A percentile compares a stretch with the other conserved stretches of the same genome.
Conservation (phyloP, 2,113 vertebrate species). For the Recurvirostra avosetta region DNA sequence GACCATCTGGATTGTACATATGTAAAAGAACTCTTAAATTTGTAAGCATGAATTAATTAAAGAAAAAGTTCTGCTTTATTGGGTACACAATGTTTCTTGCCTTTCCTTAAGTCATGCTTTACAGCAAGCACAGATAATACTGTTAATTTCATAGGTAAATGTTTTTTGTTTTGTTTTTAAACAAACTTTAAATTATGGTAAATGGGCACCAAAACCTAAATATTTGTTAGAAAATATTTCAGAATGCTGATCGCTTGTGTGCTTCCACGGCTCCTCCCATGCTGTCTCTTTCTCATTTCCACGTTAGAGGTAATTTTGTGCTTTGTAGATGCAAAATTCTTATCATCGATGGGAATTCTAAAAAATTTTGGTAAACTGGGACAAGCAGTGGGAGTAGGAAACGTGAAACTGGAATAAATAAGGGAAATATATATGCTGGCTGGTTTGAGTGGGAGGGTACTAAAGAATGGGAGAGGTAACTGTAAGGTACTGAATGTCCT, state of each 20-base stretch:
- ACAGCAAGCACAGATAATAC: not conserved
- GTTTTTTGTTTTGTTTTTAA: not conserved
- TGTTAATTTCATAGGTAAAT: not conserved
- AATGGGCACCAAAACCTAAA: not conserved
- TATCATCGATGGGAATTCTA: not conserved
- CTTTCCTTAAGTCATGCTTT: not conserved
- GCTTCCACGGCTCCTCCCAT: not conserved
- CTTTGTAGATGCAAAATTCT: not conserved
- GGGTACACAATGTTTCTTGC: not conserved
- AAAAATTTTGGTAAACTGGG: not conserved
- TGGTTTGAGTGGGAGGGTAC: not conserved
- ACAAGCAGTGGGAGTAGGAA: not conserved
- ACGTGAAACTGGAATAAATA: not conserved
- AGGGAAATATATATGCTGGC: not conserved
- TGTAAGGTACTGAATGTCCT: not conserved
- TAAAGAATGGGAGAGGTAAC: not conserved
- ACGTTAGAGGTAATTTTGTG: not conserved
- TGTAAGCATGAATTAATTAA: slow-evolving; percentile 33
- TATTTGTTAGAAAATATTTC: not conserved
- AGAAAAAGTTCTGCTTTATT: not conserved
- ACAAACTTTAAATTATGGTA: not conserved
- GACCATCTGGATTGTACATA: slow-evolving; percentile 20
- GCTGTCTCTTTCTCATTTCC: not conserved
- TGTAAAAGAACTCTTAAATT: not conserved
- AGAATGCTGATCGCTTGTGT: not conserved